Conservation (phyloP, 2,888 invertebrate genomes). For the Mythimna lalbum region DNA sequence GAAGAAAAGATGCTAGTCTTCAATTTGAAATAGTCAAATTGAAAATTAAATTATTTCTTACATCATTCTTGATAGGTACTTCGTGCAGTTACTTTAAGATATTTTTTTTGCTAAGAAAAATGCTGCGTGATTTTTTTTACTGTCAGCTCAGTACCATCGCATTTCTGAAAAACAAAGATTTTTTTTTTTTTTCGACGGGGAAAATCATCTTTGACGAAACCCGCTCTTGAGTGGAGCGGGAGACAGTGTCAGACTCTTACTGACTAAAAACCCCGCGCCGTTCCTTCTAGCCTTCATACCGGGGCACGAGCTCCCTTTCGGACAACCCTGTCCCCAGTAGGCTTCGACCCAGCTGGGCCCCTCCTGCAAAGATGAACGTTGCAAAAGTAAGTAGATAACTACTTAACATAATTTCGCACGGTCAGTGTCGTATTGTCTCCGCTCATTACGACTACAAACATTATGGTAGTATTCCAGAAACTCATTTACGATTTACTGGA, state of each 20-base stretch:
- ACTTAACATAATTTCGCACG: slow-evolving; percentile 14
- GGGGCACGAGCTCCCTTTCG: too few relatives aligned
- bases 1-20: background rate
- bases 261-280: too few relatives aligned
- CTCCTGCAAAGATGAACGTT: background rate
- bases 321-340: too few relatives aligned
- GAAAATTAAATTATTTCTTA: slow-evolving; percentile 5
- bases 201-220: too few relatives aligned
- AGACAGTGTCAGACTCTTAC: too few relatives aligned
- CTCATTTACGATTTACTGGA: slow-evolving; percentile 37
- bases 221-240: too few relatives aligned
- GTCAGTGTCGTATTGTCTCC: slow-evolving; percentile 13
- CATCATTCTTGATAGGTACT: background rate
- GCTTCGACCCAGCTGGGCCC: too few relatives aligned
- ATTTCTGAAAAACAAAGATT: background rate
- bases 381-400: background rate
- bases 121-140: background rate
- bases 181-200: too few relatives aligned
- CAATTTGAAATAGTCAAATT: background rate
- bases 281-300: too few relatives aligned
- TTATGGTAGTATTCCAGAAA: slow-evolving; percentile 48
- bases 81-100: slow-evolving; percentile 9
- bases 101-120: background rate
- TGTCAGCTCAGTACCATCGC: slow-evolving; percentile 3
- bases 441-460: background rate